Conservation (phyloP, 2,797 vertebrate genomes). For the Ptychadena robeensis region DNA sequence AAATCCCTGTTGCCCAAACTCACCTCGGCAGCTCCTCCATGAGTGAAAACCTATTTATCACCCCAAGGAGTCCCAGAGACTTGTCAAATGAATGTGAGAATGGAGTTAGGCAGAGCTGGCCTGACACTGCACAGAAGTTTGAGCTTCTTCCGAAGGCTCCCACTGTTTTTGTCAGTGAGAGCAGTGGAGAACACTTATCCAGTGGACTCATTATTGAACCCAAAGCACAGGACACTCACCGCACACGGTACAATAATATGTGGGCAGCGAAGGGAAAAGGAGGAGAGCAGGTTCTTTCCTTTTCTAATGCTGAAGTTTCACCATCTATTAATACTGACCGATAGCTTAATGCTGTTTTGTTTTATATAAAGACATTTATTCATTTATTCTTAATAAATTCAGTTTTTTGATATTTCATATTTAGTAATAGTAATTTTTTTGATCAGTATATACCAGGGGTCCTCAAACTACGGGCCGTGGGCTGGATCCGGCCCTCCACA, state of each 20-base stretch:
- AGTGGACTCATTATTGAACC: conserved; percentile 39
- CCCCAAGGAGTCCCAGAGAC: conserved; percentile 41
- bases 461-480: too few species aligned
- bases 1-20: conserved; percentile 87
- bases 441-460: too few species aligned
- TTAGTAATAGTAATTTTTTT: neutral
- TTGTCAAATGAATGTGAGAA: conserved; percentile 32
- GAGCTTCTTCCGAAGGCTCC: conserved; percentile 77
- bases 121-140: conserved; percentile 65
- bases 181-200: conserved; percentile 75
- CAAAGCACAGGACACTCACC: conserved; percentile 44
- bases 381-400: conserved; percentile 46
- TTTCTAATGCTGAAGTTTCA: conserved; percentile 56
- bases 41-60: conserved; percentile 45
- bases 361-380: conserved; percentile 20
- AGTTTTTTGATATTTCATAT: conserved; percentile 43
- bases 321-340: neutral
- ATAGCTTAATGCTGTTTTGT: conserved; percentile 31
- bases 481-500: too few species aligned
- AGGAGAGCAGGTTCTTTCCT: conserved; percentile 66
- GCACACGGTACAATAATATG: conserved; percentile 70
- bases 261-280: conserved; percentile 67
- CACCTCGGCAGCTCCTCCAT: conserved; percentile 80
- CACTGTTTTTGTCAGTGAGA: conserved; percentile 80
- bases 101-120: conserved; percentile 67